Conservation (phyloP, 1,140 invertebrate species). For the Sminthurinus signatus region DNA sequence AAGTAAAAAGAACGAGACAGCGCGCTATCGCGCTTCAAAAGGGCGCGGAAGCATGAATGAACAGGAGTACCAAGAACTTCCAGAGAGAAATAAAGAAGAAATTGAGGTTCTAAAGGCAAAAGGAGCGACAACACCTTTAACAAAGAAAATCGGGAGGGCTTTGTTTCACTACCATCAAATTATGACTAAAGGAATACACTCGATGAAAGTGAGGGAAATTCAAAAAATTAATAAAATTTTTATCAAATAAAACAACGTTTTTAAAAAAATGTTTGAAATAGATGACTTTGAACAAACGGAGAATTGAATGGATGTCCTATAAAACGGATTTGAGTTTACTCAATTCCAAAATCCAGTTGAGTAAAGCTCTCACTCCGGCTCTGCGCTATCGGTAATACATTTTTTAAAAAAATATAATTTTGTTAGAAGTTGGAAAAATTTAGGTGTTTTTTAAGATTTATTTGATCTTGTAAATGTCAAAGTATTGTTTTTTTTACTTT, state of each 20-base stretch:
- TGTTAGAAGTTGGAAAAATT: no score
- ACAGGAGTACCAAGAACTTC: no score
- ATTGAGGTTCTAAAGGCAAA: not conserved
- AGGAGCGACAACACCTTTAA: not conserved
- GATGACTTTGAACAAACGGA: slow-evolving; percentile 16
- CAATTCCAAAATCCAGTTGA: not conserved
- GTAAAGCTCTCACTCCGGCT: not conserved
- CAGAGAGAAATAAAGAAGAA: no score
- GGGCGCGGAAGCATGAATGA: no score
- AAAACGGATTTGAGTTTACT: slow-evolving; percentile 20
- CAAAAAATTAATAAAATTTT: not conserved
- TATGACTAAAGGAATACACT: slow-evolving; percentile 10
- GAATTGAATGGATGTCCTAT: slow-evolving; percentile 25
- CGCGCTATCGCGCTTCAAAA: no score
- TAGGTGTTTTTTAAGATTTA: no score
- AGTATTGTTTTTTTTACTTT: no score
- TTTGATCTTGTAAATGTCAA: no score
- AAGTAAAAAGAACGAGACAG: not conserved
- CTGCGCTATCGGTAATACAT: slow-evolving; percentile 25
- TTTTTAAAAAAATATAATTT: no score
- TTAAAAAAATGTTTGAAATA: no score
- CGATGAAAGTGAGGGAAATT: slow-evolving; percentile 21
- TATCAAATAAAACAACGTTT: no score
- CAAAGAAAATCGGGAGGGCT: slow-evolving; percentile 1
- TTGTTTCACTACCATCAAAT: slow-evolving; percentile 23